Evolutionary conservation across 1,140 invertebrate species (phyloP).

Genomic region (Venustaconcha ellipsiformis): DNA sequence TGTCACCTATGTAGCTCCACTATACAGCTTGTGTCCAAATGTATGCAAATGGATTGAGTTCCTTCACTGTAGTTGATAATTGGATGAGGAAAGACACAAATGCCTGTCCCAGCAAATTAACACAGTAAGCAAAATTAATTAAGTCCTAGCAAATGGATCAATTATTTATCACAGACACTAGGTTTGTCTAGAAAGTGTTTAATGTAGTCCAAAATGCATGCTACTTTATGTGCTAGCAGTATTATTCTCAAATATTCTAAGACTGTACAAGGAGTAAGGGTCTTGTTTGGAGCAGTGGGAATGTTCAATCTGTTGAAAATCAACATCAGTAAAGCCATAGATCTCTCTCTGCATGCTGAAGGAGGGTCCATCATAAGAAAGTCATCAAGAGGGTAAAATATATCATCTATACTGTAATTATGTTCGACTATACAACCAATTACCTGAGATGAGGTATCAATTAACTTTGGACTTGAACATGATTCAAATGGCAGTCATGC

Average conservation of each 20-base stretch:
- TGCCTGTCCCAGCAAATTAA: background rate
- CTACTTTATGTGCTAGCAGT: background rate
- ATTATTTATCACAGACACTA: background rate
- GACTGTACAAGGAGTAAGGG: background rate
- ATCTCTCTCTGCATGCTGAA: background rate
- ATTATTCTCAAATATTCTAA: background rate
- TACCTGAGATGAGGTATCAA: no score
- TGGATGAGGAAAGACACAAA: background rate
- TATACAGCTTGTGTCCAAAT: no score
- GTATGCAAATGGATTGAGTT: background rate
- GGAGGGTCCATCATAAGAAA: conserved; percentile 3
- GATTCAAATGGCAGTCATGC: conserved; percentile 1
- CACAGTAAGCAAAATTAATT: background rate
- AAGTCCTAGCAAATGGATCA: background rate
- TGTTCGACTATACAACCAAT: background rate
- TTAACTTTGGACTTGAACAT: background rate
- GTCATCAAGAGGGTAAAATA: conserved; percentile 23
- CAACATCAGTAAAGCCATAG: background rate
- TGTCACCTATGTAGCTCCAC: no score
- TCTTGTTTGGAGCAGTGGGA: background rate
- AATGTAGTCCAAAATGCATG: background rate
- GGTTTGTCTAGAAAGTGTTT: background rate
- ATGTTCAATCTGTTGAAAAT: background rate
- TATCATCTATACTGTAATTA: conserved; percentile 8
- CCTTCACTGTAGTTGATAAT: background rate